These are phyloP conservation scores for Diarsia dahlii DNA, from an alignment of 2,888 invertebrate species.

Conservation along the genomic window DNA sequence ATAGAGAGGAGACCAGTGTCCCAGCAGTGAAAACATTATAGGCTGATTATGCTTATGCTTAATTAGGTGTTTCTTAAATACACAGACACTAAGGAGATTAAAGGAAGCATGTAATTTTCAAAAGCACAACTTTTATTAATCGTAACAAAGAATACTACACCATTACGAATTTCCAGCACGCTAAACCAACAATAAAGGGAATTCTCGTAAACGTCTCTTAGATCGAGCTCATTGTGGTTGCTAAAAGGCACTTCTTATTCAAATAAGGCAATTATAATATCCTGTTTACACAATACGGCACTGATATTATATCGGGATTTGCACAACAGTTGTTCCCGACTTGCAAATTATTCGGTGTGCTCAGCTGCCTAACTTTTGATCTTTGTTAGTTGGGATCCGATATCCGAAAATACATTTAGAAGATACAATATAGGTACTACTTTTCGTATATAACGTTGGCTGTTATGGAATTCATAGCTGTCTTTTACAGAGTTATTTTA, in stretches of 20 bases:
- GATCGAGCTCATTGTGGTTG: constrained; percentile 33
- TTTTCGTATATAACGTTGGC: neutral
- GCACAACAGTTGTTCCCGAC: constrained; percentile 47
- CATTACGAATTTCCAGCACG: constrained; percentile 19
- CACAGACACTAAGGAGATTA: neutral
- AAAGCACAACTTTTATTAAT: constrained; percentile 10
- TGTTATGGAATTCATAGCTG: neutral
- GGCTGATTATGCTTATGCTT: too few relatives aligned
- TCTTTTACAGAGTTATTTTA: constrained; percentile 14
- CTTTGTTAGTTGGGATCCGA: constrained; percentile 12
- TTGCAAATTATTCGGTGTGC: constrained; percentile 39
- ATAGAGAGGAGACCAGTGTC: too few relatives aligned
- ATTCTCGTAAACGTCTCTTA: constrained; percentile 30
- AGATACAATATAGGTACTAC: neutral
- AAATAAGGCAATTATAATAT: constrained; percentile 63
- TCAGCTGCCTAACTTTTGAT: constrained; percentile 31
- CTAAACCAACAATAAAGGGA: constrained; percentile 31
- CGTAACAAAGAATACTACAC: constrained; percentile 19
- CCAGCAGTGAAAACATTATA: too few relatives aligned
- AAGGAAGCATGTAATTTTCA: neutral
- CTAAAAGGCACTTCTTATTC: constrained; percentile 56
- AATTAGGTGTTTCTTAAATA: neutral
- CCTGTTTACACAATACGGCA: constrained; percentile 46
- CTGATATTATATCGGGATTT: constrained; percentile 58
- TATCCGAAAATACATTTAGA: constrained; percentile 15